Evolutionary conservation across 2,797 vertebrate genomes (phyloP).

Genomic region (Perodicticus potto): DNA sequence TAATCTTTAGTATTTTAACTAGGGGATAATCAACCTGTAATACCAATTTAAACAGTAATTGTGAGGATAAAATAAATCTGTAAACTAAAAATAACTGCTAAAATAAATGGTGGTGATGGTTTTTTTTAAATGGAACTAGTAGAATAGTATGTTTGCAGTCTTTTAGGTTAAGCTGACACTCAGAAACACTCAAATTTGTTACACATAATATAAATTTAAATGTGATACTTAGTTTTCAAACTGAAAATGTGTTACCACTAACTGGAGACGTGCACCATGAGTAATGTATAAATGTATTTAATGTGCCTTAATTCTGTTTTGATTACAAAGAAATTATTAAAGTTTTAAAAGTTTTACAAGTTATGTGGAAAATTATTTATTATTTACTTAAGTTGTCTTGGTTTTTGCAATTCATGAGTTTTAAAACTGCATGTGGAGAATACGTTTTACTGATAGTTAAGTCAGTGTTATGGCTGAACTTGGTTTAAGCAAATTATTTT

Average conservation of each 20-base stretch:
- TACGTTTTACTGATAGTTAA: neutral
- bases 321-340: slow-evolving; percentile 37
- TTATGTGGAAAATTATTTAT: slow-evolving; percentile 28
- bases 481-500: slow-evolving; percentile 52
- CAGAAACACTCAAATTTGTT: neutral
- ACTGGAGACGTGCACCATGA: slow-evolving; percentile 40
- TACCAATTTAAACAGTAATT: slow-evolving; percentile 19
- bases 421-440: slow-evolving; percentile 24
- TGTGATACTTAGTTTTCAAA: slow-evolving; percentile 52
- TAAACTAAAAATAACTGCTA: neutral
- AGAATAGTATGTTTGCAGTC: neutral
- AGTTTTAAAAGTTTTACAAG: slow-evolving; percentile 10
- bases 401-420: slow-evolving; percentile 11
- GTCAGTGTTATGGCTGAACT: slow-evolving; percentile 2
- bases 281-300: slow-evolving; percentile 60
- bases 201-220: slow-evolving; percentile 21
- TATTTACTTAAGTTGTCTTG: slow-evolving; percentile 47
- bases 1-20: neutral
- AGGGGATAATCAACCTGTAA: neutral
- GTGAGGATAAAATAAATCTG: slow-evolving; percentile 2
- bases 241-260: slow-evolving; percentile 45
- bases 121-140: slow-evolving; percentile 10
- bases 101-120: slow-evolving; percentile 27
- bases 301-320: slow-evolving; percentile 54
- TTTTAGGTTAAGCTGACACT: neutral